Base-by-base conservation (phyloP, 2,888 invertebrate species). In the Meiosimyza platycephala region DNA sequence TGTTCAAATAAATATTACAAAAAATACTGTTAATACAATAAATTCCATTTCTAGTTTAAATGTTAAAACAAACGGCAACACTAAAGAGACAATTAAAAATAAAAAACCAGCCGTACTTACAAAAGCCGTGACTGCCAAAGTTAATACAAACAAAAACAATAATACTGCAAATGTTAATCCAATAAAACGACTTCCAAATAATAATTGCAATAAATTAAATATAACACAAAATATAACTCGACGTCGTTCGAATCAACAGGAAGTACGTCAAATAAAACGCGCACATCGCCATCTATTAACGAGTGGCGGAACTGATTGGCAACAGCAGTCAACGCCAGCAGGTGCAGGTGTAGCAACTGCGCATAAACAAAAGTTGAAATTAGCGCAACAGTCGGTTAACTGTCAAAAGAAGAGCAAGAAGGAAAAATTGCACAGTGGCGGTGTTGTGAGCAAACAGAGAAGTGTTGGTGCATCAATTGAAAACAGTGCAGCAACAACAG, bases 281-380 rank as follows among this genome's bases (percentile, higher is more conserved):
- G 86, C 86, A 3, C 83, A 87, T 75, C 86, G 86, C 78, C 86
- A 86, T 81, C 82, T 86, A 72, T 78, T 86, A 75, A 86, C 85
- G 7, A 85, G 85, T 78, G 83, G 83, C 60, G 86, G 86, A 71
- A 80, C 80, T 75, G 84, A 84, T 72, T 74, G 75, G 59, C 76
- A 70, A 68, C 66, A 64, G 33, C 28, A 28, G 28, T 2, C 28
- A 28, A 28, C 28, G 28, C 28, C 28, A 28, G 28, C 28, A 28
- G 28, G 28, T 28, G 16, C 72, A 73, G 71, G 68, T 65, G 74
- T 69, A 66, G 50, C 74, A 70, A 73, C 74, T 55, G 64, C 67
- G 64, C 64, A 51, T 48, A 71, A 74, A 48, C 64, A 51, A 54
- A 71, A 74, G 22, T 28, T 50, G 16, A 60, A 62, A 47, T 11